Percentiles rank a stretch among this genome's conserved stretches.
Evolutionary conservation across 2,113 vertebrate species (phyloP).

Genomic region (Lasiurus borealis): DNA sequence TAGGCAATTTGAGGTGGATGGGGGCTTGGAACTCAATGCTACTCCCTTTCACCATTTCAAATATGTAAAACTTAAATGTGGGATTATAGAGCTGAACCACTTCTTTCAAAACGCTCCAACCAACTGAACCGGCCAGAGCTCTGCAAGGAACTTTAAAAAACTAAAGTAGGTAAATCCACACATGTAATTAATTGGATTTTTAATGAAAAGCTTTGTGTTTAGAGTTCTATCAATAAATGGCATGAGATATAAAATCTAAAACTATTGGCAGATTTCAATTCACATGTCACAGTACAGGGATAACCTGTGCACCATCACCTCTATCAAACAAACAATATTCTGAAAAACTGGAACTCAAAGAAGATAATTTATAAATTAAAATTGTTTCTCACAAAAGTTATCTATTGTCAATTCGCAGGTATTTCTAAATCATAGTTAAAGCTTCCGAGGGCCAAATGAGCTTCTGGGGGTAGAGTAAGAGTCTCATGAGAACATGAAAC

Average conservation of each 20-base stretch:
- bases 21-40: background rate
- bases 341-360: conserved; percentile 60
- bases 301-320: background rate
- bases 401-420: background rate
- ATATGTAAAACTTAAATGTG: background rate
- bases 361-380: conserved; percentile 49
- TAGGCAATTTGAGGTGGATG: conserved; percentile 9
- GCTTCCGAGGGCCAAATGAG: background rate
- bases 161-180: conserved; percentile 5
- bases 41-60: background rate
- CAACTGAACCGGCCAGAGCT: background rate
- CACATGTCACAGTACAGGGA: background rate
- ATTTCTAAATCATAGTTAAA: conserved; percentile 49
- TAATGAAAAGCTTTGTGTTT: conserved; percentile 48
- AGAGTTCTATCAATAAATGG: conserved; percentile 51
- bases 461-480: background rate
- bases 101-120: background rate
- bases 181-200: conserved; percentile 5
- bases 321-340: conserved; percentile 54
- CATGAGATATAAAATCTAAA: conserved; percentile 8
- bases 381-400: conserved; percentile 23
- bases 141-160: background rate
- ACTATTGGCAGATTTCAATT: background rate
- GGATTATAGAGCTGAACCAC: background rate
- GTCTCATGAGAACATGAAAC: background rate